A percentile compares a stretch with the other conserved stretches of the same genome.
These are phyloP conservation scores for Zootoca vivipara DNA, from an alignment of 2,113 vertebrate species.

Conservation along the genomic window DNA sequence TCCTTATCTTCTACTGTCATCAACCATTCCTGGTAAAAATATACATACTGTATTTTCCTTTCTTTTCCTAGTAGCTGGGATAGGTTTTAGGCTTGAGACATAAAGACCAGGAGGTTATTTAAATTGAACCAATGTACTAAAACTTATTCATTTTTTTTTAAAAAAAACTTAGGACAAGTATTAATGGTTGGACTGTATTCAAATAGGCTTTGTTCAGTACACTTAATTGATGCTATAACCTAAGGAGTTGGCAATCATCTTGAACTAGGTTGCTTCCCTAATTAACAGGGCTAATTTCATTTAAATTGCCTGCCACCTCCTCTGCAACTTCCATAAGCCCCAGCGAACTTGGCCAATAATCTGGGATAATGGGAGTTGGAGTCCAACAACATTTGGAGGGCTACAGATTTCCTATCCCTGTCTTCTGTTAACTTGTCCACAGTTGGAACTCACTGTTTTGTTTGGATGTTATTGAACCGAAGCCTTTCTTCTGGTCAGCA, in stretches of 20 bases:
- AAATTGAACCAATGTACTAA: background rate
- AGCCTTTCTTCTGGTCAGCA: background rate
- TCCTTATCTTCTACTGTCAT: background rate
- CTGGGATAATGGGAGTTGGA: too few species aligned
- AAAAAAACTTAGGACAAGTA: background rate
- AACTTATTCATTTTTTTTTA: too few species aligned
- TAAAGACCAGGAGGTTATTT: background rate
- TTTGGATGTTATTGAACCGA: background rate
- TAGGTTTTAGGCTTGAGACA: background rate
- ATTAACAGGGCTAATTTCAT: background rate
- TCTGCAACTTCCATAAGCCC: too few species aligned
- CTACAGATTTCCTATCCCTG: too few species aligned
- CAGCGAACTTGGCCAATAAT: too few species aligned
- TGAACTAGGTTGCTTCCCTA: background rate
- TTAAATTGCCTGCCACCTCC: background rate
- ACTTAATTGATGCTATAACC: background rate
- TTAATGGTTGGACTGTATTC: background rate
- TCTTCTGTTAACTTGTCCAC: background rate
- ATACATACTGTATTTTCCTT: background rate
- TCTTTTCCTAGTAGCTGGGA: background rate
- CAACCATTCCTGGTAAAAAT: background rate
- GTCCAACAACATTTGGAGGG: too few species aligned
- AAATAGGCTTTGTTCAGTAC: background rate
- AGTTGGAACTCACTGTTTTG: background rate
- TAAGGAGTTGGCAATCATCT: background rate